A percentile compares a stretch with the other conserved stretches of the same genome.
Conservation (phyloP, 2,888 invertebrate genomes). For the Dynastes grantii region DNA sequence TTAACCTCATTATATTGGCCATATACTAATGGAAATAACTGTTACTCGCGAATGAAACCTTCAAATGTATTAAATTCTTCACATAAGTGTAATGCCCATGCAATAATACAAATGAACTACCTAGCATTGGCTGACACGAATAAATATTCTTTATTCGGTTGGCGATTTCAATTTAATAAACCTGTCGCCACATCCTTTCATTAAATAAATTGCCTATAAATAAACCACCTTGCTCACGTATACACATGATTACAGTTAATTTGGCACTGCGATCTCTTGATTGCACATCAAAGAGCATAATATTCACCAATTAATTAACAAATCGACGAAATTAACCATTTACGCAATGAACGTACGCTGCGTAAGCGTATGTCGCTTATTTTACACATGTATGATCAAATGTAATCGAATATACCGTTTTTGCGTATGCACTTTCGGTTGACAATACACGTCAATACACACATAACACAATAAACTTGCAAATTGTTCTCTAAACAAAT, state of each 20-base stretch:
- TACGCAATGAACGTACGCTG: slow-evolving; percentile 9
- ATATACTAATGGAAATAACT: not conserved
- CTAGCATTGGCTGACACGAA: not conserved
- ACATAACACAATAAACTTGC: slow-evolving; percentile 28
- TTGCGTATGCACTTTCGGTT: slow-evolving; percentile 29
- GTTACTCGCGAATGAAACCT: not conserved
- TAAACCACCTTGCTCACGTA: slow-evolving; percentile 33
- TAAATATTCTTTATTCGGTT: slow-evolving; percentile 21
- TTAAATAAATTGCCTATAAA: slow-evolving; percentile 46
- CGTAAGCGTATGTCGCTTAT: not conserved
- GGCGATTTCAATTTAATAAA: slow-evolving; percentile 42
- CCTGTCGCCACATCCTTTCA: slow-evolving; percentile 31
- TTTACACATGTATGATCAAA: slow-evolving; percentile 7
- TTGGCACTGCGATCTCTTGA: slow-evolving; percentile 43
- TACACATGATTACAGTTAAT: slow-evolving; percentile 47
- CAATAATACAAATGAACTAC: not conserved
- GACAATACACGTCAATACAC: slow-evolving; percentile 17
- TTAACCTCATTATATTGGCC: not conserved
- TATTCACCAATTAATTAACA: slow-evolving; percentile 49
- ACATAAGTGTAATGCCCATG: not conserved
- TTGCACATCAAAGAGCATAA: slow-evolving; percentile 48
- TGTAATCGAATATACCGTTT: slow-evolving; percentile 32
- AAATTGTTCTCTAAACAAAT: slow-evolving; percentile 24
- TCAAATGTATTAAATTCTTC: not conserved
- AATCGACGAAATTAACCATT: slow-evolving; percentile 48